Conservation (phyloP, 2,113 vertebrate genomes). For the Dryoscopus gambensis region DNA sequence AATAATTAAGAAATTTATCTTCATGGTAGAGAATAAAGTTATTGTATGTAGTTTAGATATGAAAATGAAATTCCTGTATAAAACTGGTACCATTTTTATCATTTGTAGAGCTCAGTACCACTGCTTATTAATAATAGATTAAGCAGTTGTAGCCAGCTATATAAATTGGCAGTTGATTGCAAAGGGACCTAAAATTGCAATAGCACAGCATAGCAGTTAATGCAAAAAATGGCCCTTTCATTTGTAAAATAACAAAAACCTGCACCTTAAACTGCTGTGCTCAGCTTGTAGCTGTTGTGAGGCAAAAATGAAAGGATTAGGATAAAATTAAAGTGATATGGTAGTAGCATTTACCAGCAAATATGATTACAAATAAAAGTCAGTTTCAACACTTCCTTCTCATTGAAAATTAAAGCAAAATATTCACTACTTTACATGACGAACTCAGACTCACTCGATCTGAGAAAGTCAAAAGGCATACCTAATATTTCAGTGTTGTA, state of each 20-base stretch:
- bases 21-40: conserved; percentile 62
- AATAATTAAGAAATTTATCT: conserved; percentile 72
- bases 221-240: conserved; percentile 55
- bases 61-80: conserved; percentile 68
- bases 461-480: conserved; percentile 40
- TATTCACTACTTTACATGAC: background rate
- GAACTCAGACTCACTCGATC: conserved; percentile 29
- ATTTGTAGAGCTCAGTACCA: conserved; percentile 63
- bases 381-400: conserved; percentile 3
- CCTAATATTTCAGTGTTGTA: conserved; percentile 2
- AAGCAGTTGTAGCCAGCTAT: conserved; percentile 68
- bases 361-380: background rate
- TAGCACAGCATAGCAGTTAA: conserved; percentile 58
- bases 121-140: conserved; percentile 73
- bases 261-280: conserved; percentile 49
- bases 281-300: conserved; percentile 52
- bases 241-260: conserved; percentile 66
- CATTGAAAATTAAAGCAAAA: conserved; percentile 37
- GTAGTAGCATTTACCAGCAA: conserved; percentile 25
- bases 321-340: conserved; percentile 3
- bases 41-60: conserved; percentile 63
- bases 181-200: conserved; percentile 62
- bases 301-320: conserved; percentile 50
- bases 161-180: conserved; percentile 69
- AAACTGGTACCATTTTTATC: conserved; percentile 65